Conservation (phyloP, 1,140 invertebrate genomes). For the Muscidifurax raptorellus region DNA sequence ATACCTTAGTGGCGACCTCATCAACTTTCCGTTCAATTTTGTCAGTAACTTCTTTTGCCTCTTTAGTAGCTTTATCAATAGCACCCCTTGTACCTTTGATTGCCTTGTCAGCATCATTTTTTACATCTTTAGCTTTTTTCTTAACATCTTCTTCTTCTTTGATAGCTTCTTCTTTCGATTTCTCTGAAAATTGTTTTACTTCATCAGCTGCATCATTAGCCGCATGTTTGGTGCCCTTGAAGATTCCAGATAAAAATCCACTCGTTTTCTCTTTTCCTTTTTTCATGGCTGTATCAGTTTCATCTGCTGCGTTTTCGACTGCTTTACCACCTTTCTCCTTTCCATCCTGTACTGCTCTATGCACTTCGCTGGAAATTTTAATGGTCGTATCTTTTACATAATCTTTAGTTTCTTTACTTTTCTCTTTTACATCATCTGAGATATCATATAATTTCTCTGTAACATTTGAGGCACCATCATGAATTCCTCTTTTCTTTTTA, state of each 20-base stretch:
- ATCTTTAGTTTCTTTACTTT: no score
- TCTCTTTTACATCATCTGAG: slow-evolving; percentile 61
- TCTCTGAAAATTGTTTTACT: slow-evolving; percentile 35
- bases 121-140: slow-evolving; percentile 58
- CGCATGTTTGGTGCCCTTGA: slow-evolving; percentile 47
- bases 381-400: no score
- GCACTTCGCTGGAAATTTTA: no score
- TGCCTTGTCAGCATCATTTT: no score
- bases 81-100: slow-evolving; percentile 54
- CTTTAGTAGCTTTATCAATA: slow-evolving; percentile 48
- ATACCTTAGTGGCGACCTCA: no score
- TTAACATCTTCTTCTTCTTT: slow-evolving; percentile 64
- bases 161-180: slow-evolving; percentile 49
- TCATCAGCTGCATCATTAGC: slow-evolving; percentile 57
- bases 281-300: background rate
- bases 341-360: no score
- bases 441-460: background rate
- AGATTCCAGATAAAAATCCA: slow-evolving; percentile 57
- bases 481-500: slow-evolving; percentile 18
- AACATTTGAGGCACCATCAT: slow-evolving; percentile 34
- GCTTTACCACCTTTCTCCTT: no score
- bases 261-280: slow-evolving; percentile 54
- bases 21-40: background rate
- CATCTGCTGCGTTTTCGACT: no score
- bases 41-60: slow-evolving; percentile 53